Conservation (phyloP, 2,797 vertebrate genomes). For the Alca torda region DNA sequence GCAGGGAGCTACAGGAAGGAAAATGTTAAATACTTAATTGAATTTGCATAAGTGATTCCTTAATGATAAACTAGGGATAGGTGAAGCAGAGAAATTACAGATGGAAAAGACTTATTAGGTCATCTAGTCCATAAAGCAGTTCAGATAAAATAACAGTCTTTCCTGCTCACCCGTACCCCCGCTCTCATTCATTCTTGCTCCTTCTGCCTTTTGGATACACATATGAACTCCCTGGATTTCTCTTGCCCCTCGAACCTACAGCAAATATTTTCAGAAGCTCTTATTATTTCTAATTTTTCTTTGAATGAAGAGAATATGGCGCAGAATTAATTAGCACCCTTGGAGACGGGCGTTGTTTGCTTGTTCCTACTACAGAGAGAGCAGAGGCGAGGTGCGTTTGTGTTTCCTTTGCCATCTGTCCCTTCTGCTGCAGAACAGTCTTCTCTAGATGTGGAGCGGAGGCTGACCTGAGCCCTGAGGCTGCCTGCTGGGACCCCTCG, state of each 20-base stretch:
- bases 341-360: neutral
- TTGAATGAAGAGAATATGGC: neutral
- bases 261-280: neutral
- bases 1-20: conserved; percentile 47
- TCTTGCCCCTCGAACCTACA: neutral
- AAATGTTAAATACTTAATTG: conserved; percentile 68
- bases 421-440: neutral
- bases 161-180: neutral
- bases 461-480: neutral
- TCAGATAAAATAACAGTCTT: conserved; percentile 44
- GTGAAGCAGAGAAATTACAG: conserved; percentile 39
- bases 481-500: neutral
- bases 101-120: conserved; percentile 36
- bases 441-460: neutral
- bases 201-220: neutral
- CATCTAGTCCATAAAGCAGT: conserved; percentile 6
- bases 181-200: neutral
- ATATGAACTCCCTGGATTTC: neutral
- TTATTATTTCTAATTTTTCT: neutral
- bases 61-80: conserved; percentile 56
- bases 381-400: neutral
- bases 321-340: neutral
- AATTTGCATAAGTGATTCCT: conserved; percentile 61
- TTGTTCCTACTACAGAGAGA: neutral
- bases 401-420: neutral